Percentiles rank a stretch among this genome's conserved stretches.
Evolutionary conservation across 2,113 vertebrate genomes (phyloP).

Genomic region (Zapornia atra): DNA sequence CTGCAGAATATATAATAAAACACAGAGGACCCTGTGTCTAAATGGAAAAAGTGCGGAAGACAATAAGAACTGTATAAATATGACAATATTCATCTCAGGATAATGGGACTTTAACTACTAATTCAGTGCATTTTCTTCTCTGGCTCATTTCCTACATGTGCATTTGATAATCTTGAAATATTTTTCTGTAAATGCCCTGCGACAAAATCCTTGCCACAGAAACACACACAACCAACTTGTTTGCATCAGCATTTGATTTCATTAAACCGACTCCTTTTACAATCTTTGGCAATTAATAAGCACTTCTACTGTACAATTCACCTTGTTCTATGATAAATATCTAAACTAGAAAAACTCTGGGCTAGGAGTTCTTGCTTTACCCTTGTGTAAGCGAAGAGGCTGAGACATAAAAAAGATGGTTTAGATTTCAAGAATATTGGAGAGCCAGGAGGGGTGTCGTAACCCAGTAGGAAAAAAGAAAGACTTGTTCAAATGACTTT

Average conservation of each 20-base stretch:
- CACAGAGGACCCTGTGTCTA: not conserved
- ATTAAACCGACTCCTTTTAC: not conserved
- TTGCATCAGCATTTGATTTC: not conserved
- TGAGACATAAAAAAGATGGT: not conserved
- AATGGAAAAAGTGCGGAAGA: not conserved
- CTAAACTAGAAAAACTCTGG: not conserved
- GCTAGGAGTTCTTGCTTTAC: not conserved
- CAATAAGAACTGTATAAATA: not conserved
- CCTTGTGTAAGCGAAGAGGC: not conserved
- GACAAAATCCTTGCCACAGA: no score
- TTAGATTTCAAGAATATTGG: not conserved
- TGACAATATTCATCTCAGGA: not conserved
- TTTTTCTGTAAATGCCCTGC: not conserved
- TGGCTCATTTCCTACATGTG: not conserved
- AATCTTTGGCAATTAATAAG: not conserved
- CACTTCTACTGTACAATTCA: not conserved
- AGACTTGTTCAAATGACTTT: rapidly evolving
- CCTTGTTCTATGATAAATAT: not conserved
- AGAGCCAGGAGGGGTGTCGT: not conserved
- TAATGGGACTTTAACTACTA: not conserved
- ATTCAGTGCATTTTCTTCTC: not conserved
- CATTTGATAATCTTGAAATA: not conserved
- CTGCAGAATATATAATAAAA: not conserved
- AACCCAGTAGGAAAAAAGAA: not conserved
- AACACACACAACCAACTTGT: not conserved